A percentile compares a stretch with the other conserved stretches of the same genome.
Conservation (phyloP, 2,888 invertebrate genomes). For the Podotricha telesiphe region DNA sequence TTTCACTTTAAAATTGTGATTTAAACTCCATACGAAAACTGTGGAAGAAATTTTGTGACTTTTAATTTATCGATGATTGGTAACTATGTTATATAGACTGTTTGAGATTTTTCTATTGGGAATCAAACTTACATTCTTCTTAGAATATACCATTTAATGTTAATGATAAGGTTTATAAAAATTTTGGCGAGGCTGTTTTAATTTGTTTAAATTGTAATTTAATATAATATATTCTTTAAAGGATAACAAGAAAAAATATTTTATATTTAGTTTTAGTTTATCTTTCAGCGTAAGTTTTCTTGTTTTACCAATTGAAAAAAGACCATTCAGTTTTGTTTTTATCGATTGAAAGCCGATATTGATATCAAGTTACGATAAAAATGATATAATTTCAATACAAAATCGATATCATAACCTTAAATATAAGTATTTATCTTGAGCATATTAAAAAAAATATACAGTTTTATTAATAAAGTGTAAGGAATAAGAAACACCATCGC, state of each 20-base stretch:
- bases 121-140: neutral
- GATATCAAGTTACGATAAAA: neutral
- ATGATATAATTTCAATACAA: neutral
- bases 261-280: conserved; percentile 6
- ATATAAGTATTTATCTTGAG: neutral
- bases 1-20: conserved; percentile 5
- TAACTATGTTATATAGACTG: neutral
- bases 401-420: neutral
- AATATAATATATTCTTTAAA: neutral
- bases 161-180: too few species aligned
- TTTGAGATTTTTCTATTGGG: neutral
- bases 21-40: neutral
- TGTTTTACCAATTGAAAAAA: neutral
- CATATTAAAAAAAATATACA: neutral
- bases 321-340: neutral
- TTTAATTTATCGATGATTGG: neutral
- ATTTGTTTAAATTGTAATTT: too few species aligned
- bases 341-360: neutral
- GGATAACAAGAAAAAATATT: conserved; percentile 1
- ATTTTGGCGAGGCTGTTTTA: too few species aligned
- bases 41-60: neutral
- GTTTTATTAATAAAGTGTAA: neutral
- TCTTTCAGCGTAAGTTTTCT: neutral
- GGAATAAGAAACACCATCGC: too few species aligned
- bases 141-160: too few species aligned